Evolutionary conservation across 37 sponge, comb jelly and placozoan genomes (phyloP).

Genomic region (Aplysina aerophoba): DNA sequence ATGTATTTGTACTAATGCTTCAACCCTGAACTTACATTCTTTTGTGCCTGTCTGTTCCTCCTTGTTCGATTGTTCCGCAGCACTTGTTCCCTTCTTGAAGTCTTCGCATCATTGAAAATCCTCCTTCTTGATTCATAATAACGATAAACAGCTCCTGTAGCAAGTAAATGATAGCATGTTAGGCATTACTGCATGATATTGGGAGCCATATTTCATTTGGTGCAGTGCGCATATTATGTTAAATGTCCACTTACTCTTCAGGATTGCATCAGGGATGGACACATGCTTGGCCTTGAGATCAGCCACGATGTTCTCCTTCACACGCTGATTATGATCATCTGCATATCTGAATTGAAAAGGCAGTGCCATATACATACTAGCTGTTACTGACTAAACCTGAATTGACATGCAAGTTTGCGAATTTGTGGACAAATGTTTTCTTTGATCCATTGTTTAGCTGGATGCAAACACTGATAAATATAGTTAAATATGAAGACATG

Average conservation of each 20-base stretch:
- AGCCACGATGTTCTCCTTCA: not conserved
- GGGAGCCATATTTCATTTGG: too few species aligned
- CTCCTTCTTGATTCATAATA: conserved; percentile 30
- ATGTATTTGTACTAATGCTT: not conserved
- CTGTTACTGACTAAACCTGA: not conserved
- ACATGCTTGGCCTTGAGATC: conserved; percentile 14
- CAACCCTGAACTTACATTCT: not conserved
- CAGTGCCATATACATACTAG: not conserved
- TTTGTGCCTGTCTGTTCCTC: conserved; percentile 2
- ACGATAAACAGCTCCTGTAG: conserved; percentile 11
- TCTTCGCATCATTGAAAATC: conserved; percentile 22
- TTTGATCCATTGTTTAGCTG: too few species aligned
- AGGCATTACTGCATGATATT: too few species aligned
- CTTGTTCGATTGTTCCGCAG: not conserved
- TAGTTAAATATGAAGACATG: too few species aligned
- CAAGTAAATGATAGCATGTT: too few species aligned
- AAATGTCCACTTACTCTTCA: too few species aligned
- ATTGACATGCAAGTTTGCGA: too few species aligned
- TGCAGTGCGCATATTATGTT: too few species aligned
- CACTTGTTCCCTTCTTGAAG: not conserved
- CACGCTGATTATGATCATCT: not conserved
- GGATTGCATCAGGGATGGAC: too few species aligned
- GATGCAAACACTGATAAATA: too few species aligned
- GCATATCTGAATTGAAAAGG: not conserved
- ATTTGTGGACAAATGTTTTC: too few species aligned